A percentile compares a stretch with the other conserved stretches of the same genome.
phyloP scores from a whole-genome alignment of 2,113 vertebrate genomes.

The Etia nguti region DNA sequence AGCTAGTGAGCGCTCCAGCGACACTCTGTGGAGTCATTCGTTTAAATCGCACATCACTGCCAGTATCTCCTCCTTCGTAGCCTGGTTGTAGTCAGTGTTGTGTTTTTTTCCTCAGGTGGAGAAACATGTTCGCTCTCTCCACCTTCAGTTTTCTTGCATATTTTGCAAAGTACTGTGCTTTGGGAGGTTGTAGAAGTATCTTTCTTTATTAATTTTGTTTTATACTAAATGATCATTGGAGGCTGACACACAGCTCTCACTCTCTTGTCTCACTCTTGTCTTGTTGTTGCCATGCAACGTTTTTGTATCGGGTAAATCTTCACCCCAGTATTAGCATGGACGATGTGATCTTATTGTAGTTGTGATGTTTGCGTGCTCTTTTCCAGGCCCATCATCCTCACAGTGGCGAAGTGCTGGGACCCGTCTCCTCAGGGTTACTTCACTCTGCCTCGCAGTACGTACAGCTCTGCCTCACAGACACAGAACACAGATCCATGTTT shows the following conservation, averaged over 20 bases:
- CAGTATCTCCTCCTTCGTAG: not conserved
- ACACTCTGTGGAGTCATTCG: not conserved
- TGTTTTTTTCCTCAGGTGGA: not conserved
- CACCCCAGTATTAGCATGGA: not conserved
- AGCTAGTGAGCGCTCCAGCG: rapidly evolving
- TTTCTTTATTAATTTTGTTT: not conserved
- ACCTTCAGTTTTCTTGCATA: not conserved
- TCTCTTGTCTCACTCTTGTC: not conserved
- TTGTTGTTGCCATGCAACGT: not conserved
- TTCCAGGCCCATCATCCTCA: constrained; percentile 84
- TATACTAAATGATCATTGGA: not conserved
- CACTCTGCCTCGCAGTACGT: constrained; percentile 86
- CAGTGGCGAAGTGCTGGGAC: constrained; percentile 90
- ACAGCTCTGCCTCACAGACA: not conserved
- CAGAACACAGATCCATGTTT: not conserved
- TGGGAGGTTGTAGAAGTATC: not conserved
- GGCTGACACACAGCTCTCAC: not conserved
- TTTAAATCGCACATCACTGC: not conserved
- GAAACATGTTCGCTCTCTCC: not conserved
- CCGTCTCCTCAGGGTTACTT: constrained; percentile 88
- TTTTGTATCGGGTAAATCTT: not conserved
- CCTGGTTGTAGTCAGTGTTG: not conserved
- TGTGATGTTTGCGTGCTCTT: not conserved
- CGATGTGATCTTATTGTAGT: not conserved
- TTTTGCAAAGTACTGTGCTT: not conserved